Evolutionary conservation across 1,140 invertebrate species (phyloP), one percentile per base, ranked within the genome.

Genomic region (Piezodorus guildinii): DNA sequence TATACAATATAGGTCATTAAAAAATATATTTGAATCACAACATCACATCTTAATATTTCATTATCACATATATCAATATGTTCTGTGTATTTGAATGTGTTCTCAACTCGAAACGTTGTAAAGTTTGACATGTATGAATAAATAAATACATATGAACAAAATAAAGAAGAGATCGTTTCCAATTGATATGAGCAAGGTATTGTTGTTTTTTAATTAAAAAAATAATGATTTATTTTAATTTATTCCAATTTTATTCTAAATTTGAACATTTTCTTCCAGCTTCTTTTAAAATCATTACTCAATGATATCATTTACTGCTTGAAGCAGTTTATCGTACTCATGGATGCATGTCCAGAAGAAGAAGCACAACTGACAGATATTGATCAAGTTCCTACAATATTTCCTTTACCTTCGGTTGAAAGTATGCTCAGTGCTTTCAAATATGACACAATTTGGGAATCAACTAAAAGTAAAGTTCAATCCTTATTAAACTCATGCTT

Each of bases 331-430:
- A 68, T 77, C 63, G 66, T 85, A 0, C 74, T 84, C 14, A 60
- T 86, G 5, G 75, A 83, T 70, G 76, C 82, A 39, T 82, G 80
- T 68, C 84, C 84, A 16, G 73, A 72, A 65, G 74, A 79, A 65
- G 60, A 54, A 51, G 30, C 23, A 9, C 19, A 25, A 25, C 23
- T 56, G 14, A 21, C 19, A 25, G 51, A 34, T 15, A 25, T 43
- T 10, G 16, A 60, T 27, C 12, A n/a, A 15, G 30, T 60, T n/a
- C 60, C 65, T 45, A 15, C 25, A 14, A 45, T 62, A 21, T 51
- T 27, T 44, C 30, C 27, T 14, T 19, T 19, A 23, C 16, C 15
- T 2, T 58, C n/a, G 17, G 61, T 46, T 9, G n/a, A 61, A 10
- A 19, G 21, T 21, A 56, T 66, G 62, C 44, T 60, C 8, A 56